A percentile compares a stretch with the other conserved stretches of the same genome.
These are phyloP conservation scores for Halcyon chelicuti DNA, from an alignment of 2,797 vertebrate species.

Conservation along the genomic window DNA sequence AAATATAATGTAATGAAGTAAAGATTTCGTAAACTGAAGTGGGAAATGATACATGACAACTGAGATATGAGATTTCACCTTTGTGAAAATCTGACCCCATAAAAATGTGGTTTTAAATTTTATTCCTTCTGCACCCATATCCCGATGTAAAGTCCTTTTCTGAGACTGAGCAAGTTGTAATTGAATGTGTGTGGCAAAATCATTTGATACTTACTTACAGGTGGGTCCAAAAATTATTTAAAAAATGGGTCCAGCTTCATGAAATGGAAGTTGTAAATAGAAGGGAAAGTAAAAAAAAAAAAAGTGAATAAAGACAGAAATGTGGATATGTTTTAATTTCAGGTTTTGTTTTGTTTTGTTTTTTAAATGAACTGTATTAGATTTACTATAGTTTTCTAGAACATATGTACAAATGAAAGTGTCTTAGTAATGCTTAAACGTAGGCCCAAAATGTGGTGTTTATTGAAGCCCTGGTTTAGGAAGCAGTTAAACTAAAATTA, in stretches of 20 bases:
- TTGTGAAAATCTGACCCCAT: not conserved
- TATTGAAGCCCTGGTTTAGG: not conserved
- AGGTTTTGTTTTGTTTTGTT: too few relatives aligned
- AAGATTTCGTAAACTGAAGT: not conserved
- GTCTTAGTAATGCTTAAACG: not conserved
- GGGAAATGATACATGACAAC: not conserved
- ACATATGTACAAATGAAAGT: not conserved
- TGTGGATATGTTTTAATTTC: not conserved
- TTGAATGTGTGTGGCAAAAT: not conserved
- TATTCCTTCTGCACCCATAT: not conserved
- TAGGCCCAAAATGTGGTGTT: not conserved
- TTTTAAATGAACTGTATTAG: not conserved
- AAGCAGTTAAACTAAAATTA: too few relatives aligned
- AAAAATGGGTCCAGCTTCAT: not conserved
- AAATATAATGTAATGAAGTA: not conserved
- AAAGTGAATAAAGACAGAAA: not conserved
- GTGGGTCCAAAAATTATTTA: not conserved
- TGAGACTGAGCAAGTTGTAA: not conserved
- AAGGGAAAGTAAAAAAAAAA: not conserved
- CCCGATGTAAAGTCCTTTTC: not conserved
- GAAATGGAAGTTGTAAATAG: not conserved
- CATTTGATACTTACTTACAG: not conserved
- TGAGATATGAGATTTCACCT: fast-evolving
- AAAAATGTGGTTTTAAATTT: not conserved
- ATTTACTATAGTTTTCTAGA: not conserved